Evolutionary conservation across 2,113 vertebrate genomes (phyloP).

Genomic region (Delphinus delphis): DNA sequence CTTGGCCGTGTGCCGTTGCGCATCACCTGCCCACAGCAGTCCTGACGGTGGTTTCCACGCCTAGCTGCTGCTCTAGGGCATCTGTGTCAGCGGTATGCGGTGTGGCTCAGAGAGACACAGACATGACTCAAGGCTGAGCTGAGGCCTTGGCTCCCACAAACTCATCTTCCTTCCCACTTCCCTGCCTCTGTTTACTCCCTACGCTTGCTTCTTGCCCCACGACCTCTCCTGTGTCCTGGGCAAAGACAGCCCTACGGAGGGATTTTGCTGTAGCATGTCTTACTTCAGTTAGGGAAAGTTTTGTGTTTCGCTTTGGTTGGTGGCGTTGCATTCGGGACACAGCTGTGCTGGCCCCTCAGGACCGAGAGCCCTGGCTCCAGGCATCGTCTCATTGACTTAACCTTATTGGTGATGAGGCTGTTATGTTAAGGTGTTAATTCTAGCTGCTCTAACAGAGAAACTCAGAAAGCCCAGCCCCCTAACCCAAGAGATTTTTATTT

Average conservation of each 20-base stretch:
- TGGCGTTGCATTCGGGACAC: background rate
- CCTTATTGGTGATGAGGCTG: too few relatives aligned
- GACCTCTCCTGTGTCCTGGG: background rate
- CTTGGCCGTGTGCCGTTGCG: rapidly evolving
- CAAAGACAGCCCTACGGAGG: background rate
- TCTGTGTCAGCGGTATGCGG: rapidly evolving
- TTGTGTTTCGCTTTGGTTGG: background rate
- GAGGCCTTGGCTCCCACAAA: background rate
- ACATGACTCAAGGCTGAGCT: background rate
- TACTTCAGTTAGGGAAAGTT: background rate
- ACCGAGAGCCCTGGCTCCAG: background rate
- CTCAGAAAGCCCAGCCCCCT: background rate
- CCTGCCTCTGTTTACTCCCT: too few relatives aligned
- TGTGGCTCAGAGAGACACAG: background rate
- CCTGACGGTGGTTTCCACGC: rapidly evolving
- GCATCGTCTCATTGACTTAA: background rate
- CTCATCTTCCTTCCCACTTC: background rate
- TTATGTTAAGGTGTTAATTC: background rate
- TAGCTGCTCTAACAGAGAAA: background rate
- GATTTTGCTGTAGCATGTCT: background rate
- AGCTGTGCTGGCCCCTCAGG: background rate
- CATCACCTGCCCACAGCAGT: too few relatives aligned
- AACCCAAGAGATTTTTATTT: background rate
- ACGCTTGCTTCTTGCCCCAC: background rate
- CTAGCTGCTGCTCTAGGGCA: background rate